Percentiles rank a stretch among this genome's conserved stretches.
Evolutionary conservation across 2,113 vertebrate species (phyloP).

Genomic region (Pelecanus crispus): DNA sequence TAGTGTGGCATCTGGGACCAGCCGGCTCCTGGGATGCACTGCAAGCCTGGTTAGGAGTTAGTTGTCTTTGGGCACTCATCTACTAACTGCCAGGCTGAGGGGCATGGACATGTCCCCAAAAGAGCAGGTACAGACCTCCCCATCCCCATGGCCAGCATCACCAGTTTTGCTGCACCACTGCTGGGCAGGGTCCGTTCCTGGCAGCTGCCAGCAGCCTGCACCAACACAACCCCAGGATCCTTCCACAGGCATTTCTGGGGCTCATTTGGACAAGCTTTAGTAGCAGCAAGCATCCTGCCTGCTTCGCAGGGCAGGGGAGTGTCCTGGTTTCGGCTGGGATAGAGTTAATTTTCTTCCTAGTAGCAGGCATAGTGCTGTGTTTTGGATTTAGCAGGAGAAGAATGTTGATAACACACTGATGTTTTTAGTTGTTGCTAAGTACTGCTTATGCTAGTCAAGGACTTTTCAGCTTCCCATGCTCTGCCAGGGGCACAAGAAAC

Average conservation of each 20-base stretch:
- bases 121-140: neutral
- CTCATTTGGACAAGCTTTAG: fast-evolving
- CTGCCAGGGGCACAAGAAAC: too few relatives aligned
- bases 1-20: too few relatives aligned
- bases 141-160: fast-evolving
- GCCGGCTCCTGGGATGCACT: neutral
- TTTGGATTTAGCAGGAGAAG: too few relatives aligned
- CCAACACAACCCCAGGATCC: neutral
- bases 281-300: neutral
- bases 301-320: neutral
- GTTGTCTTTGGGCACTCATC: neutral
- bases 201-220: neutral
- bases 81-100: neutral
- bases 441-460: too few relatives aligned
- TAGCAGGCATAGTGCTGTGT: too few relatives aligned
- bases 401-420: too few relatives aligned
- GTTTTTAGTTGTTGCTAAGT: too few relatives aligned
- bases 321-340: too few relatives aligned
- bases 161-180: too few relatives aligned
- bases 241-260: neutral
- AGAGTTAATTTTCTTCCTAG: too few relatives aligned
- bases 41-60: too few relatives aligned
- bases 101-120: neutral
- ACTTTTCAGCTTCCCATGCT: too few relatives aligned
- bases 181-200: neutral